A percentile compares a stretch with the other conserved stretches of the same genome.
phyloP scores from a whole-genome alignment of 2,113 vertebrate species.

The Larimichthys crocea region DNA sequence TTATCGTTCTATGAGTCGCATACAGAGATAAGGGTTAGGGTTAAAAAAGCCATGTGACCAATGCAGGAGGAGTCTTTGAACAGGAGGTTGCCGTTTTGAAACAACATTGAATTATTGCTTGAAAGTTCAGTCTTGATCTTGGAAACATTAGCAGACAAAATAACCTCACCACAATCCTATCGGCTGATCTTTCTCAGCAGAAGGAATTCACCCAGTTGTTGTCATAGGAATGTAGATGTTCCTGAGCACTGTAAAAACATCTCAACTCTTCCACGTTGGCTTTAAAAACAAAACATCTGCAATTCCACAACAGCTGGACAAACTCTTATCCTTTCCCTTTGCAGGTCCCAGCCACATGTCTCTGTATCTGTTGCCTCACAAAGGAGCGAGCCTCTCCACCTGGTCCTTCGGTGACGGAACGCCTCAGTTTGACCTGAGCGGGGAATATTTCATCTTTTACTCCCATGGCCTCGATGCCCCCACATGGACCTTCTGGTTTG shows the following conservation, averaged over 20 bases:
- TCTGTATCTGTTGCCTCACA: slow-evolving; percentile 87
- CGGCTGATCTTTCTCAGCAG: background rate
- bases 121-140: no score
- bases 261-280: background rate
- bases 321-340: background rate
- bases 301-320: background rate
- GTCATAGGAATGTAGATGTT: background rate
- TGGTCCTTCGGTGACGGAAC: slow-evolving; percentile 93
- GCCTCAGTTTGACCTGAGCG: slow-evolving; percentile 85
- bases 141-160: background rate
- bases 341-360: slow-evolving; percentile 97
- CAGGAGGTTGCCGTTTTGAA: background rate
- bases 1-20: background rate
- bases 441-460: slow-evolving; percentile 97
- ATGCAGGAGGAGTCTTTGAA: background rate
- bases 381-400: slow-evolving; percentile 83
- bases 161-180: no score
- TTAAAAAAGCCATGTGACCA: no score
- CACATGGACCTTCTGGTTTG: slow-evolving; percentile 94
- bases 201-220: background rate
- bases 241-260: background rate
- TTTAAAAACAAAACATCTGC: background rate
- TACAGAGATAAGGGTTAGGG: background rate
- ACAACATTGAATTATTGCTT: background rate
- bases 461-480: slow-evolving; percentile 90